Evolutionary conservation across 2,113 vertebrate genomes (phyloP).

Genomic region (Oxygymnocypris stewartii): DNA sequence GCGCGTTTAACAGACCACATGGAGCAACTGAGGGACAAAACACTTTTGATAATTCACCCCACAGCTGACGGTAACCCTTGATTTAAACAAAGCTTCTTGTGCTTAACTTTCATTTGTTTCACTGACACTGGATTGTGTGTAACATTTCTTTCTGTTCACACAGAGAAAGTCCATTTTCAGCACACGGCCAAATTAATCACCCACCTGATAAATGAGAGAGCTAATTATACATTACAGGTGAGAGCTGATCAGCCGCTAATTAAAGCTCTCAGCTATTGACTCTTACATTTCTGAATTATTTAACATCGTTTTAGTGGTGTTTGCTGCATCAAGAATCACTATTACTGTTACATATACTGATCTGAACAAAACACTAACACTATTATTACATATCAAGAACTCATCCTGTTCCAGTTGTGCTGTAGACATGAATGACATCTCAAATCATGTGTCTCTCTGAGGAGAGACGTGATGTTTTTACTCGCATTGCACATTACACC

Average conservation of each 20-base stretch:
- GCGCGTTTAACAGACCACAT: slow-evolving; percentile 82
- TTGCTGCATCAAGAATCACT: background rate
- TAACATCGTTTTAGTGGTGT: background rate
- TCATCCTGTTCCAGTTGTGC: background rate
- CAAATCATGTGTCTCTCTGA: background rate
- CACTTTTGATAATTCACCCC: slow-evolving; percentile 91
- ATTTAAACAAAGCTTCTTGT: background rate
- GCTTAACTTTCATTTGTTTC: background rate
- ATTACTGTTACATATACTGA: too few species aligned
- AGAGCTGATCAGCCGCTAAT: slow-evolving; percentile 22
- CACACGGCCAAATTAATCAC: slow-evolving; percentile 94
- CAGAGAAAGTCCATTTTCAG: slow-evolving; percentile 99
- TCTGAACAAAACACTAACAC: too few species aligned
- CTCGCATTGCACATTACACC: too few species aligned
- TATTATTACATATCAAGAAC: background rate
- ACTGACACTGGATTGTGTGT: slow-evolving; percentile 25
- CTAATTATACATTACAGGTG: slow-evolving; percentile 98
- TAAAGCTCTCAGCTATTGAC: background rate
- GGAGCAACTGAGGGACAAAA: slow-evolving; percentile 81
- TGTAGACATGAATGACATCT: background rate
- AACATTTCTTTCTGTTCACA: slow-evolving; percentile 45
- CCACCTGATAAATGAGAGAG: slow-evolving; percentile 87
- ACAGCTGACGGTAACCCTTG: slow-evolving; percentile 86
- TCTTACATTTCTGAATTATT: background rate
- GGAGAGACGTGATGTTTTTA: background rate